phyloP scores from a whole-genome alignment of 1,140 invertebrate genomes.

The Aphis gossypii region DNA sequence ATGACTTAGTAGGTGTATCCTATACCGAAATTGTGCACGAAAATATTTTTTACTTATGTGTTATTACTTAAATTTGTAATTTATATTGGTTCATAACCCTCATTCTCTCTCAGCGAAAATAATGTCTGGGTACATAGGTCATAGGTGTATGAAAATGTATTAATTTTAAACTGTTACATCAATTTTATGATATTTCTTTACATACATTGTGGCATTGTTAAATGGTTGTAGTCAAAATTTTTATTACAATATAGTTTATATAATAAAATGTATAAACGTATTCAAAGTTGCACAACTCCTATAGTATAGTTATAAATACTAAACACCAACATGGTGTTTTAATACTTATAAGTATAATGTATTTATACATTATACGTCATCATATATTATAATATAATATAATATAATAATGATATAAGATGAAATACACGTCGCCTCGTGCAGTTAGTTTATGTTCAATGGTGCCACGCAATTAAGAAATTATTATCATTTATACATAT shows the following conservation, averaged over 20 bases:
- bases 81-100: neutral
- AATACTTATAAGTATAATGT: neutral
- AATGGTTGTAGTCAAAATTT: too few species aligned
- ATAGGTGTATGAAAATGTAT: neutral
- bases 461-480: neutral
- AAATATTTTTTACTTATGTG: neutral
- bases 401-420: neutral
- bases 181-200: neutral
- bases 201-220: too few species aligned
- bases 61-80: neutral
- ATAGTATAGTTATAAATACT: neutral
- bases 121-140: neutral
- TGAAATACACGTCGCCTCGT: neutral
- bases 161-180: neutral
- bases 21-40: neutral
- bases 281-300: neutral
- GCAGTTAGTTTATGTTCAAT: neutral
- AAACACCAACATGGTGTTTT: neutral
- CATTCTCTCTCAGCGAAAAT: neutral
- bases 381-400: too few species aligned
- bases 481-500: neutral
- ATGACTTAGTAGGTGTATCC: neutral
- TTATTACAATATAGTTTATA: neutral
- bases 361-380: too few species aligned
- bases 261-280: neutral